phyloP scores from a whole-genome alignment of 1,140 invertebrate genomes.

The Platyura marginata region DNA sequence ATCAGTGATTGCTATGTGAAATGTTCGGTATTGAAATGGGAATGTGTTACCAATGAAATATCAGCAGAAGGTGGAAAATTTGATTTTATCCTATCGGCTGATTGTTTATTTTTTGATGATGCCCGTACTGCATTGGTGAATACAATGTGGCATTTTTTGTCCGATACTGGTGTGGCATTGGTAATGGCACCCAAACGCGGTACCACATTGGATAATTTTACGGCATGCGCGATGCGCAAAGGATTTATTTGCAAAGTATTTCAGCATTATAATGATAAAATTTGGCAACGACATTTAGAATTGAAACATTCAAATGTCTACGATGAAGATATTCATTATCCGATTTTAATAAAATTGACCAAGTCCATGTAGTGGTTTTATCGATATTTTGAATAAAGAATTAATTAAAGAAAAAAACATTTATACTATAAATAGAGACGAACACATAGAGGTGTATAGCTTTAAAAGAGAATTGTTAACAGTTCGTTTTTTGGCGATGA shows the following conservation, averaged over 20 bases:
- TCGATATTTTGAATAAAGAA: no score
- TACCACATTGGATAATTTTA: conserved; percentile 49
- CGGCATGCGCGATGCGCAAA: conserved; percentile 32
- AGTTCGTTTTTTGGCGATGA: no score
- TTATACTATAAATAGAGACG: no score
- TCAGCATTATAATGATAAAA: conserved; percentile 37
- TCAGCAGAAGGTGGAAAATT: conserved; percentile 24
- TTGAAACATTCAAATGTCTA: conserved; percentile 38
- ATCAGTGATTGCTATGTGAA: conserved; percentile 26
- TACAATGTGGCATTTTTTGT: conserved; percentile 45
- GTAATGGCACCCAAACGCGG: conserved; percentile 62
- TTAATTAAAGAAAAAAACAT: no score
- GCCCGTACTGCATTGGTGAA: conserved; percentile 47
- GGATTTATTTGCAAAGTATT: conserved; percentile 36
- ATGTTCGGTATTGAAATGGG: conserved; percentile 32
- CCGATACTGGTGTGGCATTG: conserved; percentile 42
- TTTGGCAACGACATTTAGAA: conserved; percentile 45
- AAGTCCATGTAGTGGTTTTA: background rate
- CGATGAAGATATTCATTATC: conserved; percentile 47
- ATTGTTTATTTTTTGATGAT: conserved; percentile 73
- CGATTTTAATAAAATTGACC: conserved; percentile 34
- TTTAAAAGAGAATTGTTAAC: no score
- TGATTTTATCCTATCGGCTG: conserved; percentile 56
- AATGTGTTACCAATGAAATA: conserved; percentile 11
- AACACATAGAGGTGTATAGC: no score